Base-by-base conservation (phyloP, 2,113 vertebrate genomes). In the Megaleporinus macrocephalus region DNA sequence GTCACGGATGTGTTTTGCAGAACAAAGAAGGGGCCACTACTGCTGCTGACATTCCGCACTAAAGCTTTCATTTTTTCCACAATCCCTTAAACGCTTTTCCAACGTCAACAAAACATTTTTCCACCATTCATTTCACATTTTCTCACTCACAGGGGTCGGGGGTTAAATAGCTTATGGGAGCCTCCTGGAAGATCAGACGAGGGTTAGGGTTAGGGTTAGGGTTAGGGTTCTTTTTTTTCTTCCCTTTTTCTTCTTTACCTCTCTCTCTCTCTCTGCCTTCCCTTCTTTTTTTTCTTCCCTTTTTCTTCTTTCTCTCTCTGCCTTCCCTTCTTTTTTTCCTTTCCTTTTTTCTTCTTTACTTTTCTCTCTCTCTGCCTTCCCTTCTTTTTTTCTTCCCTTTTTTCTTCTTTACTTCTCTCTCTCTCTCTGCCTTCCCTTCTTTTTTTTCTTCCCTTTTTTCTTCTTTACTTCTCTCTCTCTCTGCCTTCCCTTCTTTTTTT, bases 31-130 rank as follows among this genome's bases (percentile, higher is more conserved):
- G 9, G 16, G 73, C 18, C 59, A 55, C 41, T 62, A 74, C 81
- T 70, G 26, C 68, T 41, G 33, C 75, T 63, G 29, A 29, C 74
- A 57, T 78, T 83, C 73, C 69, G 26, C 55, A 27, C 29, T 51
- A 26, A 29, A 15, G 55, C 51, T 57, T 47, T 73, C 68, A 62
- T 24, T 72, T 81, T 70, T 30, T 78, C 75, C 53, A 11, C 7
- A 61, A 53, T 62, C 72, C 24, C 12, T 11, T 55, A 22, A 66
- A 59, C 18, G 44, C 20, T 41, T 62, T 70, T 69, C 74, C 74
- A 81, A 11, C 14, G 47, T 55, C 22, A 29, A 30, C 47, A 49
- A 15, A 49, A 71, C 57, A 20, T 41, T 62, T 53, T 70, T 73
- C 74, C 74, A 81, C 22, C 16, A 27, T 55, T 15, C 24, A 30